phyloP scores from a whole-genome alignment of 2,888 invertebrate species.

The Hypolimnas misippus region DNA sequence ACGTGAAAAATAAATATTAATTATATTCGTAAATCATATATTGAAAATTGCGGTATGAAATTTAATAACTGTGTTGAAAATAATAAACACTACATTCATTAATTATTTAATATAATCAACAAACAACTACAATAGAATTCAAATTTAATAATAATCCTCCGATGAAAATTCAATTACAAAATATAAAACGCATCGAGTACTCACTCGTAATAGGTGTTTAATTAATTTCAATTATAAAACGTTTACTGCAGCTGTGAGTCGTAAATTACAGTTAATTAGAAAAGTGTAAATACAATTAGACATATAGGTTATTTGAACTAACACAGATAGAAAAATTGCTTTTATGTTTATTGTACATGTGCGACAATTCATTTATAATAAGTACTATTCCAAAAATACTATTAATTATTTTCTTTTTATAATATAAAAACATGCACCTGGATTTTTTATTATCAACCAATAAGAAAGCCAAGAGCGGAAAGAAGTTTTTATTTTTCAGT shows the following conservation, averaged over 20 bases:
- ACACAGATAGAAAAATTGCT: too few relatives aligned
- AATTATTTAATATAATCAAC: not conserved
- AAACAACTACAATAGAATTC: not conserved
- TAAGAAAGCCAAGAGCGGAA: too few relatives aligned
- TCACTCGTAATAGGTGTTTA: not conserved
- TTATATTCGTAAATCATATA: not conserved
- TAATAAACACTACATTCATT: not conserved
- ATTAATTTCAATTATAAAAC: not conserved
- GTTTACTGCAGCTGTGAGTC: not conserved
- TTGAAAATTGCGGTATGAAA: not conserved
- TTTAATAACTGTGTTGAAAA: not conserved
- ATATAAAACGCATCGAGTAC: not conserved
- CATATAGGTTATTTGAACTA: not conserved
- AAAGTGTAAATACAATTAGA: not conserved
- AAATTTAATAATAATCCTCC: not conserved
- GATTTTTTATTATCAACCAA: too few relatives aligned
- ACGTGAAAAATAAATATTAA: not conserved
- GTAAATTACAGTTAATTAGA: not conserved
- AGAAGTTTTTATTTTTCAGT: too few relatives aligned
- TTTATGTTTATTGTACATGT: too few relatives aligned
- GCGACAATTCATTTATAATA: too few relatives aligned
- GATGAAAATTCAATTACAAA: conserved; percentile 2
- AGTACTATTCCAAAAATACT: too few relatives aligned
- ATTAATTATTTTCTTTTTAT: too few relatives aligned
- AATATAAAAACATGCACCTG: too few relatives aligned